Conservation (phyloP, 2,888 invertebrate genomes). For the Drosophila affinis region DNA sequence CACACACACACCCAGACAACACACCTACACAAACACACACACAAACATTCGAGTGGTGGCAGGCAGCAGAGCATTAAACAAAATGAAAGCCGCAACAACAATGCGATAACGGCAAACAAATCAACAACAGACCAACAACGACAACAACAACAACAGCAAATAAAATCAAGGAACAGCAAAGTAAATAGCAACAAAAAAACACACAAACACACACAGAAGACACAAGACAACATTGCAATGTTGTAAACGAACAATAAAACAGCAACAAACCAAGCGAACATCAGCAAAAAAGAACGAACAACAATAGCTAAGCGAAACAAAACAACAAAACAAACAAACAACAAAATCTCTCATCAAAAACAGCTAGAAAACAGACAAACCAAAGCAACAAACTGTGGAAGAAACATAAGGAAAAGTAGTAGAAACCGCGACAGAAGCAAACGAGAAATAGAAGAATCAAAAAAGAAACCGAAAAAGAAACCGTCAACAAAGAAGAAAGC, state of each 20-base stretch:
- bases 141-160: neutral
- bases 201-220: neutral
- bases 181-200: neutral
- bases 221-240: no score
- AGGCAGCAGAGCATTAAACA: conserved; percentile 54
- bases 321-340: neutral
- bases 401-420: neutral
- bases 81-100: conserved; percentile 33
- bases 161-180: neutral
- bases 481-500: neutral
- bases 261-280: no score
- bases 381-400: neutral
- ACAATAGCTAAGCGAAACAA: no score
- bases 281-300: no score
- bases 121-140: conserved; percentile 20
- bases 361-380: neutral
- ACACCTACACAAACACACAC: neutral
- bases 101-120: conserved; percentile 38
- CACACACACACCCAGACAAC: neutral
- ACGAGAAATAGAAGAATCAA: neutral
- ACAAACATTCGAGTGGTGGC: neutral
- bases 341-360: neutral
- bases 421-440: no score
- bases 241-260: no score
- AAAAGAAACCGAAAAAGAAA: neutral